Percentiles rank a stretch among this genome's conserved stretches.
These are phyloP conservation scores for Ditula angustiorana DNA, from an alignment of 2,888 invertebrate species.

Conservation along the genomic window DNA sequence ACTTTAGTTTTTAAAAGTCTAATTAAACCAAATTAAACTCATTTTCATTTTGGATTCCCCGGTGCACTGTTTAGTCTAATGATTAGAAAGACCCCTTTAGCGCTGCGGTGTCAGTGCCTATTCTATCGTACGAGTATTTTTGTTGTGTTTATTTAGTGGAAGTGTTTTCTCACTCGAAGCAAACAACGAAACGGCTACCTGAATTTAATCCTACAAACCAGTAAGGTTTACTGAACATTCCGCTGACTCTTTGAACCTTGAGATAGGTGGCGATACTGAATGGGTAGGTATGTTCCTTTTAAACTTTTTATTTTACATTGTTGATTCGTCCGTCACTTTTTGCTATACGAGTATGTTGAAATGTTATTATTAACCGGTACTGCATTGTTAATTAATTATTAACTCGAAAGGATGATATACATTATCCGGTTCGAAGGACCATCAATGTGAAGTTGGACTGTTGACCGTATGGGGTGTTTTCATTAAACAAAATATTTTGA, in stretches of 20 bases:
- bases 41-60: slow-evolving; percentile 49
- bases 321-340: background rate
- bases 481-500: too few species aligned
- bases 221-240: slow-evolving; percentile 23
- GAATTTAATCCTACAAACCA: slow-evolving; percentile 45
- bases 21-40: slow-evolving; percentile 50
- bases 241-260: slow-evolving; percentile 2
- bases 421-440: background rate
- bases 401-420: too few species aligned
- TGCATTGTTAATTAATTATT: background rate
- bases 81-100: slow-evolving; percentile 50
- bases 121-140: slow-evolving; percentile 46
- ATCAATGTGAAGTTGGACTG: background rate
- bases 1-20: slow-evolving; percentile 39
- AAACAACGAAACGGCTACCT: slow-evolving; percentile 57
- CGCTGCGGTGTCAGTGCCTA: slow-evolving; percentile 34
- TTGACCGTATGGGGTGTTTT: too few species aligned
- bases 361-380: background rate
- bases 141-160: slow-evolving; percentile 57
- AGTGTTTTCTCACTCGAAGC: slow-evolving; percentile 56
- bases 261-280: background rate
- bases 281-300: background rate
- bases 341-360: background rate
- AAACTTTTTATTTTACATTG: too few species aligned
- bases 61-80: slow-evolving; percentile 49